Conservation (phyloP, 2,113 vertebrate genomes). For the Sminthopsis crassicaudata region DNA sequence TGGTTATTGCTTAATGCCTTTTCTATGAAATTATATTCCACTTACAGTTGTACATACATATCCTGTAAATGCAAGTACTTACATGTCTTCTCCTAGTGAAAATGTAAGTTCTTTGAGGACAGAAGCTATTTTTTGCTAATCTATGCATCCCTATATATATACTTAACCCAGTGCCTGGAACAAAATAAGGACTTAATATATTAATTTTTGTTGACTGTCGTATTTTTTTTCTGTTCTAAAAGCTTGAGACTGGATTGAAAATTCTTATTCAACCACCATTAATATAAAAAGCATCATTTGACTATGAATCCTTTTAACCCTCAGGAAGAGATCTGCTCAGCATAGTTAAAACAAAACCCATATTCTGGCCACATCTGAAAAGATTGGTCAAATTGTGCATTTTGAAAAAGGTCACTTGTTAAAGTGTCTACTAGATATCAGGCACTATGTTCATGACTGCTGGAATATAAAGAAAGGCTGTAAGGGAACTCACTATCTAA, state of each 20-base stretch:
- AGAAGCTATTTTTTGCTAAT: not conserved
- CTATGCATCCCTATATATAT: not conserved
- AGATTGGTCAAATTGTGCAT: not conserved
- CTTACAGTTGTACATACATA: not conserved
- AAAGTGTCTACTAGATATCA: not conserved
- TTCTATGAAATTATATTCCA: not conserved
- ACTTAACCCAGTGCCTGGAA: not conserved
- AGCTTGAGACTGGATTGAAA: not conserved
- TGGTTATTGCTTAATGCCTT: not conserved
- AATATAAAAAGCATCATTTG: not conserved
- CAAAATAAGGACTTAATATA: not conserved
- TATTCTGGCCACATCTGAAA: not conserved
- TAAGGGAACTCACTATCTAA: not conserved
- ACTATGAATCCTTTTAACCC: not conserved
- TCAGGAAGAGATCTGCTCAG: not conserved
- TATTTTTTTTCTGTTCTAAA: not conserved
- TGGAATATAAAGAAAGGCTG: not conserved
- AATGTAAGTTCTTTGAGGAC: not conserved
- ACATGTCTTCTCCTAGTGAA: not conserved
- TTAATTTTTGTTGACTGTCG: not conserved
- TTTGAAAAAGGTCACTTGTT: not conserved
- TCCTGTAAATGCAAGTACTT: not conserved
- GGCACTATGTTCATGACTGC: not conserved
- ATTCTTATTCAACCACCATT: not conserved
- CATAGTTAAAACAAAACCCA: not conserved